Evolutionary conservation across 2,797 vertebrate species (phyloP), one percentile per base, ranked within the genome.

Genomic region (Cossypha polioptera): DNA sequence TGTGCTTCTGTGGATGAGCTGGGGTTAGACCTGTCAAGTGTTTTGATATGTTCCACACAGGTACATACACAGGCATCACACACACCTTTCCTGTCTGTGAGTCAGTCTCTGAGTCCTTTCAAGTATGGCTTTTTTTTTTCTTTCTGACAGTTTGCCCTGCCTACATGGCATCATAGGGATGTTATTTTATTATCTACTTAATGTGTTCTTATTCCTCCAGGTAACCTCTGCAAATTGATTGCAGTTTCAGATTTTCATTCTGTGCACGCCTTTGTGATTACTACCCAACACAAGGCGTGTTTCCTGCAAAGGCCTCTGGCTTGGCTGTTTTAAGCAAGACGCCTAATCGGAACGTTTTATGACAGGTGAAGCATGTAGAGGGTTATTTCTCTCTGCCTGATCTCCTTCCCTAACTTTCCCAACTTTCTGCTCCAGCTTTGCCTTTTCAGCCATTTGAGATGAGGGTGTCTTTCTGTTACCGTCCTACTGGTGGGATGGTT

Each of bases 321-420:
- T 83, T 77, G 47, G 26, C 4, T 73, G 6, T 86, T 90, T 90
- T 50, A 51, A 80, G 35, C 20, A 72, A 68, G 53, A 19, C 2
- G 4, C 35, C 68, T 65, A n/a, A 68, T 51, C 31, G 43, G 54
- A 48, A 63, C 0, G 0, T 50, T 76, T 80, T 12, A 20, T 35
- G 47, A 29, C 26, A 54, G 48, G 13, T 38, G 76, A 67, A 69
- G 19, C 26, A 7, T 2, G 4, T 13, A 66, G 22, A 43, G 26
- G 5, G 16, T 8, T 54, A 33, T 61, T 86, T 83, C n/a, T 33
- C 13, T 83, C 51, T 83, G 63, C 18, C n/a, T 36, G 6, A 25
- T 73, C 14, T 74, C n/a, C 25, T 88, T 72, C 72, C 13, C 3
- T 43, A 42, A 16, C 20, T 78, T 78, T 68, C 38, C 13, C 18